Base-by-base conservation (phyloP, 1,140 invertebrate genomes). In the Drosophila nigromelanica region DNA sequence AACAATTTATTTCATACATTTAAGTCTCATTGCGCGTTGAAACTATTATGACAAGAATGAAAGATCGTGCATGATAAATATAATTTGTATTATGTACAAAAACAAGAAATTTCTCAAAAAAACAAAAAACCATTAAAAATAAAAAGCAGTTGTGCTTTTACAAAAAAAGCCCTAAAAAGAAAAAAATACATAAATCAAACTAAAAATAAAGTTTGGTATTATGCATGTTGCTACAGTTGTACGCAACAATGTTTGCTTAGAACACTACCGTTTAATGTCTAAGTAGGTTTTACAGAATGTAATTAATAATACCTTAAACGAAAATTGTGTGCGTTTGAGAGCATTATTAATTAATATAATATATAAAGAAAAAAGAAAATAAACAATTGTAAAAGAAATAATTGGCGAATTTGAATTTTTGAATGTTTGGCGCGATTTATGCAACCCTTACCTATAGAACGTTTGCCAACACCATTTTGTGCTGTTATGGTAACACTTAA, bases 211-310 rank as follows among this genome's bases (percentile, higher is more conserved):
- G 59, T 78, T 85, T 74, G 81, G 73, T 76, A 77, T 77, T 60
- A 52, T 56, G 61, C 60, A 76, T 76, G 71, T 78, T 86, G 74
- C 70, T 69, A 50, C 82, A 82, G 78, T 68, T 69, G 30, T 69
- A 42, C 42, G 55, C 71, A 73, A 55, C 39, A 58, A 47, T 50
- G 73, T 72, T 76, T 76, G 50, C 69, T 76, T 76, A 76, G 68
- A 60, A 72, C 59, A 71, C 73, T 66, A 76, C 60, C 62, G 54
- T 87, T 89, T 80, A 89, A 80, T 74, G 71, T 89, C 75, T 89
- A 89, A 89, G 85, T 89, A 89, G 83, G 83, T 89, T 89, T 89
- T 89, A 89, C 82, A 89, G 70, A 77, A 56, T 83, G 72, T 82
- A 76, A 89, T 89, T 89, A 80, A 73, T 74, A 71, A 83, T 83